These are phyloP conservation scores for Cephalopterus ornatus DNA, from an alignment of 2,113 vertebrate genomes.

Conservation along the genomic window DNA sequence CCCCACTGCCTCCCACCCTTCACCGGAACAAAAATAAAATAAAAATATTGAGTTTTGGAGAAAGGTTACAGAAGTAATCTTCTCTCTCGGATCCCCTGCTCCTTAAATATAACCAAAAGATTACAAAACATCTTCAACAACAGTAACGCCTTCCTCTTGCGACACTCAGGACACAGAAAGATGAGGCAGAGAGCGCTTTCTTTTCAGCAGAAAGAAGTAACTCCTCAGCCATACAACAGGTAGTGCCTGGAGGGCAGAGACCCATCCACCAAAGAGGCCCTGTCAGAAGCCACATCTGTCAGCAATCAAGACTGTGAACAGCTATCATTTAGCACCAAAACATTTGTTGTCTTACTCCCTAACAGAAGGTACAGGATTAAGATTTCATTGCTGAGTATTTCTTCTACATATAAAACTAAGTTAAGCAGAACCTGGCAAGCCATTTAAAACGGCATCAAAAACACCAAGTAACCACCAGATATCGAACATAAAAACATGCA, in stretches of 20 bases:
- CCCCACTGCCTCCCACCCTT: background rate
- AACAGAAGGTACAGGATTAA: background rate
- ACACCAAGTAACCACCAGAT: background rate
- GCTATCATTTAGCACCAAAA: background rate
- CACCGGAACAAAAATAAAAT: background rate
- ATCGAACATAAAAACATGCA: rapidly evolving
- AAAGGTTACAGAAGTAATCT: background rate
- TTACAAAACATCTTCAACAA: background rate
- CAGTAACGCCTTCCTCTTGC: background rate
- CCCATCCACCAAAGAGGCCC: background rate
- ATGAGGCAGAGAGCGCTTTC: background rate
- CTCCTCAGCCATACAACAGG: background rate
- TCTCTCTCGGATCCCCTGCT: background rate
- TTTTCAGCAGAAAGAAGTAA: background rate
- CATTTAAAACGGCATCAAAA: background rate
- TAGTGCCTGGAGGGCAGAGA: background rate
- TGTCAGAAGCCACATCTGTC: background rate
- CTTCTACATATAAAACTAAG: background rate
- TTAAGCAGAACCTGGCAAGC: background rate
- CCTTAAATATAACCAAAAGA: background rate
- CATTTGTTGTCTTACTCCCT: background rate
- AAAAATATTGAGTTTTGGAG: background rate
- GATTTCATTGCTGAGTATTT: background rate
- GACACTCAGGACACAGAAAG: background rate
- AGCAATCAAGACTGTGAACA: background rate